Evolutionary conservation across 2,888 invertebrate genomes (phyloP), one percentile per base, ranked within the genome.

Genomic region (Trilocha varians): DNA sequence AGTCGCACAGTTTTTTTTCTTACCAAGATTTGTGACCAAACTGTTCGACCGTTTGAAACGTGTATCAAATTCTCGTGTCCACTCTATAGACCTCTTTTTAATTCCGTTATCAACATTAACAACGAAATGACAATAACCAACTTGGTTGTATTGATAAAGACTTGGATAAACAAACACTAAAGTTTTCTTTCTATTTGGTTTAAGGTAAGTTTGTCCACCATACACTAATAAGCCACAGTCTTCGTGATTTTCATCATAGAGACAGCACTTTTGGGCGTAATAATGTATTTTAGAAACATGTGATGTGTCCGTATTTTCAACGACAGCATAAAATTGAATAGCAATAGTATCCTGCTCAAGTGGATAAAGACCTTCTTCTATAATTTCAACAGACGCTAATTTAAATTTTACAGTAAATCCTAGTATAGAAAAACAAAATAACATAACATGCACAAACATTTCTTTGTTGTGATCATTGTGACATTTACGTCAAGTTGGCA

Each of bases 301-400:
- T 1, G 38, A 32, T 14, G 53, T 58, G 43, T 72, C 59, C 36
- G 50, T 51, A 44, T 79, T 80, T 48, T 68, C 70, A 18, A 78
- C 38, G 16, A 78, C 71, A 16, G 82, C 46, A 43, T 56, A 82
- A 47, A 83, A 72, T 43, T 70, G 71, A 39, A 82, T 59, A 2
- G 66, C 82, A 9, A 78, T 51, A 1, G 80, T 73, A 32, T 69
- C 54, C 18, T 47, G 61, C 17, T 67, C 59, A 15, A 80, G 39
- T 3, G 77, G 70, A 36, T 65, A 50, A 15, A 78, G 40, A n/a
- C 82, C 82, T 59, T 65, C 71, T 39, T 78, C 74, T 41, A 71
- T 38, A 18, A 83, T 55, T 34, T 49, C 57, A 41, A 82, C 50
- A 14, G 42, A 43, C 14, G 59, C 53, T 15, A 61, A 15, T 33